Evolutionary conservation across 2,797 vertebrate species (phyloP), one percentile per base, ranked within the genome.

Genomic region (Danio choprae): DNA sequence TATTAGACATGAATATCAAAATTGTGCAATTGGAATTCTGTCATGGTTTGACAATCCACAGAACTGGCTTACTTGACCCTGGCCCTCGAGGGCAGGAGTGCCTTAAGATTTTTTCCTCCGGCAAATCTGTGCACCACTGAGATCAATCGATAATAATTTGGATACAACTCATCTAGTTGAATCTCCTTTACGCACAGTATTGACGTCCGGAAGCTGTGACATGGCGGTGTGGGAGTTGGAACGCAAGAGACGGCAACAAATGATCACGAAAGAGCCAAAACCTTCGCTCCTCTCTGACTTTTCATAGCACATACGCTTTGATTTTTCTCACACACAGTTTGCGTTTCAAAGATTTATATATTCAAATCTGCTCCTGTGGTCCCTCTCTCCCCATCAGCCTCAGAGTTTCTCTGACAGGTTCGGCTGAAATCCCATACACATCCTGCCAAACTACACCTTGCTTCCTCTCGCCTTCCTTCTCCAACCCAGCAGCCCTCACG

Each of bases 101-200:
- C 78, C 74, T 78, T 82, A 71, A 74, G 74, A 58, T 78, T 80
- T 74, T 29, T 74, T 73, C 59, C 82, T 82, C 77, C 29, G 72
- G 80, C 77, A 79, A 62, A 75, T 75, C 59, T 76, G 56, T 44
- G 18, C 75, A 74, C 79, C 78, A 84, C 69, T 20, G 76, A 79
- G 78, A 84, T 81, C 75, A 81, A 84, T 87, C 86, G 81, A 85
- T 84, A 83, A 83, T 83, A 73, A 81, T 85, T 85, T 83, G 79
- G 76, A 79, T 83, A 84, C 55, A 79, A 79, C 74, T 81, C 72
- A 76, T 80, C 76, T 70, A 63, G 22, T 43, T 59, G 56, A 56
- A 76, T 81, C 69, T 77, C 38, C 60, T 78, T 59, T 63, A 82
- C 68, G 67, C 43, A 9, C n/a, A 46, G 69, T 70, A 80, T 60